Evolutionary conservation across 2,797 vertebrate genomes (phyloP).

Genomic region (Champsocephalus gunnari): DNA sequence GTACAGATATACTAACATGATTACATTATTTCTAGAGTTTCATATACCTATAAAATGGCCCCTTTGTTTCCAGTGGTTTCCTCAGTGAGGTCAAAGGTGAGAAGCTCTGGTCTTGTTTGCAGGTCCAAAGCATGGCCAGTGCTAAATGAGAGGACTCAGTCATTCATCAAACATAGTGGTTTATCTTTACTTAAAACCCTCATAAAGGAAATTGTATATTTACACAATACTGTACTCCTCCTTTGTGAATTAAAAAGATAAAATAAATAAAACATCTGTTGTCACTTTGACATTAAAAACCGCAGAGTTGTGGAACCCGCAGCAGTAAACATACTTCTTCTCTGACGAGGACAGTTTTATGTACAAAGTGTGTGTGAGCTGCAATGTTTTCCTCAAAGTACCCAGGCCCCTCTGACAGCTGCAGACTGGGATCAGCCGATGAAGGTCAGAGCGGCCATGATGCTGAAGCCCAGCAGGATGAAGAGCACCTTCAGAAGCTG

Average conservation of each 20-base stretch:
- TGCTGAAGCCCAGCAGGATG: constrained; percentile 87
- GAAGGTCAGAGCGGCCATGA: constrained; percentile 89
- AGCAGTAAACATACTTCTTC: neutral
- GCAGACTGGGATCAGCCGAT: constrained; percentile 63
- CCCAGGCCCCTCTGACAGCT: neutral
- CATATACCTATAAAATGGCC: neutral
- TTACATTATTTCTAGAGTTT: constrained; percentile 18
- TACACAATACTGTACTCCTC: neutral
- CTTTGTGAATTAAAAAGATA: constrained; percentile 6
- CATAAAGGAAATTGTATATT: constrained; percentile 18
- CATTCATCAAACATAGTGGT: neutral
- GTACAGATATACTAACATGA: constrained; percentile 15
- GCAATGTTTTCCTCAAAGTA: constrained; percentile 2
- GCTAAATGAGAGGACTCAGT: constrained; percentile 7
- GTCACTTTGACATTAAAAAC: constrained; percentile 28
- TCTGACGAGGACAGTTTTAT: neutral
- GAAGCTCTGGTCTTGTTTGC: constrained; percentile 11
- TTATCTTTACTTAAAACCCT: constrained; percentile 34
- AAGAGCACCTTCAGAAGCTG: constrained; percentile 90
- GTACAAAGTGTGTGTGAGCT: constrained; percentile 5
- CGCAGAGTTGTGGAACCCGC: constrained; percentile 7
- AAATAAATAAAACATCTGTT: constrained; percentile 36
- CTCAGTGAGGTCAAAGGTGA: constrained; percentile 40
- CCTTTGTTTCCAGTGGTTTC: constrained; percentile 38
- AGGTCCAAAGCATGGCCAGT: constrained; percentile 4